Conservation (phyloP, 2,888 invertebrate species). For the Dicycla oo region DNA sequence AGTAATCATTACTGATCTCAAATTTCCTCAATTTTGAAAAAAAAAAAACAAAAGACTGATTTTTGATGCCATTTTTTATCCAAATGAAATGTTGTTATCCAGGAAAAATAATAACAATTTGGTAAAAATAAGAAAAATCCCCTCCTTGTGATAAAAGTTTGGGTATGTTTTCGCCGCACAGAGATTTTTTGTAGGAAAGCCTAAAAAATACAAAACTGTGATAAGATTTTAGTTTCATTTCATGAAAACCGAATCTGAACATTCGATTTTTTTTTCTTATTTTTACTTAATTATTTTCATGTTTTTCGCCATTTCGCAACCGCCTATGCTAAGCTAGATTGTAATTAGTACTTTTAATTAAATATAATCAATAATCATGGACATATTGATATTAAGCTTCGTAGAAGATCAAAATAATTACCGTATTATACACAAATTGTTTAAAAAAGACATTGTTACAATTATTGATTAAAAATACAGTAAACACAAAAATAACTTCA, state of each 20-base stretch:
- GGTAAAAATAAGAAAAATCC: constrained; percentile 61
- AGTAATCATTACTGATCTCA: constrained; percentile 67
- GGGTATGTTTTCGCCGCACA: constrained; percentile 5
- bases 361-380: constrained; percentile 42
- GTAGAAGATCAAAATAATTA: constrained; percentile 39
- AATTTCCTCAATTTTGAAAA: constrained; percentile 62
- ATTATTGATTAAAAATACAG: constrained; percentile 30
- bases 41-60: constrained; percentile 69
- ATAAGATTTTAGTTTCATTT: constrained; percentile 46
- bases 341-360: constrained; percentile 31
- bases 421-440: constrained; percentile 39
- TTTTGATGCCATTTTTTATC: constrained; percentile 67
- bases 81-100: constrained; percentile 55
- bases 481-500: constrained; percentile 46
- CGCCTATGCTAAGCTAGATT: constrained; percentile 59
- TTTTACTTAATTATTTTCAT: constrained; percentile 55
- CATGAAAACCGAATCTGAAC: constrained; percentile 2
- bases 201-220: constrained; percentile 51
- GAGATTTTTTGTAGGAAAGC: neutral
- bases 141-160: constrained; percentile 45
- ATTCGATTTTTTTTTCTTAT: constrained; percentile 45
- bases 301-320: constrained; percentile 56
- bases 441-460: constrained; percentile 38
- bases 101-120: constrained; percentile 36
- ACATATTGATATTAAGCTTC: constrained; percentile 42